These are phyloP conservation scores for Agrypnus murinus DNA, from an alignment of 2,888 invertebrate species.

Conservation along the genomic window DNA sequence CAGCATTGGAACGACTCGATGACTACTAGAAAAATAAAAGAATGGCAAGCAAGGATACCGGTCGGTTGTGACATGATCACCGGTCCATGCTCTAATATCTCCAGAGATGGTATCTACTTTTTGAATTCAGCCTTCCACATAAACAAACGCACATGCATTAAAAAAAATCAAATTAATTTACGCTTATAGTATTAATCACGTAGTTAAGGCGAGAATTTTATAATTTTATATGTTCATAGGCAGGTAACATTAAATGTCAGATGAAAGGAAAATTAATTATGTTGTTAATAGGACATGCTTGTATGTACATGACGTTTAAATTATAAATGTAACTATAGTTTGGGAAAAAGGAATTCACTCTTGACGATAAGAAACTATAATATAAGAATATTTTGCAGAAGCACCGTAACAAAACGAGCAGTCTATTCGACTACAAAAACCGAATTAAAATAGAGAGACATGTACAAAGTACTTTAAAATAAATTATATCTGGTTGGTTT, in stretches of 20 bases:
- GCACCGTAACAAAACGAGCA: too few species aligned
- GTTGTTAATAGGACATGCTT: conserved; percentile 7
- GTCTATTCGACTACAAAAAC: too few species aligned
- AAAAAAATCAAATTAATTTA: conserved; percentile 6
- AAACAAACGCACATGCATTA: conserved; percentile 7
- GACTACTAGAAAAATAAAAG: conserved; percentile 30
- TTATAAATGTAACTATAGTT: too few species aligned
- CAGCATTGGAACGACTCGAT: conserved; percentile 35
- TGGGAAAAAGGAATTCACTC: too few species aligned
- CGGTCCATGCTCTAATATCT: conserved; percentile 36
- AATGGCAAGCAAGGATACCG: conserved; percentile 36
- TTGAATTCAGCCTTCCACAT: conserved; percentile 16
- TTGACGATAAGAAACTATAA: too few species aligned
- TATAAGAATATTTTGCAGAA: too few species aligned
- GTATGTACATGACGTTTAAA: too few species aligned
- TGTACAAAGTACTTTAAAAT: too few species aligned
- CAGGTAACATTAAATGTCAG: conserved; percentile 18
- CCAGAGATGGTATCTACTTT: conserved; percentile 17
- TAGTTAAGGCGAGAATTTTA: not conserved
- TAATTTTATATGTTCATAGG: not conserved
- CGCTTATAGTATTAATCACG: not conserved
- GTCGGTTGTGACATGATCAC: conserved; percentile 43
- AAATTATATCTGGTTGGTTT: too few species aligned
- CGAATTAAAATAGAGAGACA: too few species aligned
- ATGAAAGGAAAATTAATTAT: conserved; percentile 15